Conservation (phyloP, 2,797 vertebrate species). For the Anolis apletophallus region DNA sequence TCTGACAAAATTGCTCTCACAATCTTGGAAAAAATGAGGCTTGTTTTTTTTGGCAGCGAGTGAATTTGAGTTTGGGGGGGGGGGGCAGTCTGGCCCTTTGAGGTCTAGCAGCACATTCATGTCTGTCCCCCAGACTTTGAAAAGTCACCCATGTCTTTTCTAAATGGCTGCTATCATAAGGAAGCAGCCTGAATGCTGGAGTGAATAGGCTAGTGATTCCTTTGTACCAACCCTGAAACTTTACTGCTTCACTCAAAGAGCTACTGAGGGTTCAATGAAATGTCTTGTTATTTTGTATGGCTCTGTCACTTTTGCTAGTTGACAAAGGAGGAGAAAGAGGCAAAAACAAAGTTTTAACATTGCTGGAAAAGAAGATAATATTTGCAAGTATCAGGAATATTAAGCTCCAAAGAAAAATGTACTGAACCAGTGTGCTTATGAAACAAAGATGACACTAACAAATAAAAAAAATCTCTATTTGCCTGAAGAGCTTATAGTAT, state of each 20-base stretch:
- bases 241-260: background rate
- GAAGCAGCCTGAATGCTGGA: background rate
- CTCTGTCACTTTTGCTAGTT: constrained; percentile 35
- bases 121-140: too few relatives aligned
- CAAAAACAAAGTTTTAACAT: constrained; percentile 7
- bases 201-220: background rate
- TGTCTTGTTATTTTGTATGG: background rate
- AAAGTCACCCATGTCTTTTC: background rate
- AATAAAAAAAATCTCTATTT: constrained; percentile 78
- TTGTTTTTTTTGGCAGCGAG: too few relatives aligned
- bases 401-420: constrained; percentile 66
- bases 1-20: too few relatives aligned
- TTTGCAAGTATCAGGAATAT: constrained; percentile 68
- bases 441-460: constrained; percentile 75
- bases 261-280: constrained; percentile 5
- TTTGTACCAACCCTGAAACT: background rate
- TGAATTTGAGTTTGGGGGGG: too few relatives aligned
- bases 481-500: constrained; percentile 77
- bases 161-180: background rate
- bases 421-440: constrained; percentile 73
- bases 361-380: constrained; percentile 52
- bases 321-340: constrained; percentile 34
- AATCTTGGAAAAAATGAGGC: too few relatives aligned
- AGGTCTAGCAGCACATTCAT: too few relatives aligned
- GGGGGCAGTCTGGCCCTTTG: too few relatives aligned